A percentile compares a stretch with the other conserved stretches of the same genome.
Evolutionary conservation across 1,140 invertebrate genomes (phyloP).

Genomic region (Bacillus rossius): DNA sequence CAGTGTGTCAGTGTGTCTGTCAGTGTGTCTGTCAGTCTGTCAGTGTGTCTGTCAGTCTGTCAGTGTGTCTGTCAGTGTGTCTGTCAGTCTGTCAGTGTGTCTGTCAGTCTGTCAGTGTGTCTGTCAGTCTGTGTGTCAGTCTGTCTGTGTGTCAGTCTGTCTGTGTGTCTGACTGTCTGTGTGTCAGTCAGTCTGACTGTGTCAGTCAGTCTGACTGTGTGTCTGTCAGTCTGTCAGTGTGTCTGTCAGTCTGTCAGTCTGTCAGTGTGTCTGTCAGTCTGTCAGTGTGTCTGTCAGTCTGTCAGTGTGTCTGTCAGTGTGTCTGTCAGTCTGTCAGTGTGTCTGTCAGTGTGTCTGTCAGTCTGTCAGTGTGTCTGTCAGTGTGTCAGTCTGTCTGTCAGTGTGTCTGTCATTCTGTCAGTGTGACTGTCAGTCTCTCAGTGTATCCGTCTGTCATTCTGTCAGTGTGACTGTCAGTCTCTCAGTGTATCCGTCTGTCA

Average conservation of each 20-base stretch:
- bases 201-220: conserved; percentile 32
- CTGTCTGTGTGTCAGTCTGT: conserved; percentile 25
- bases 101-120: conserved; percentile 33
- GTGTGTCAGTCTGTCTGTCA: conserved; percentile 22
- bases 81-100: conserved; percentile 26
- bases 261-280: conserved; percentile 20
- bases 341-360: too few relatives aligned
- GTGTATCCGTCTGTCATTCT: conserved; percentile 27
- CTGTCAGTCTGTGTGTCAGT: conserved; percentile 26
- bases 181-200: conserved; percentile 30
- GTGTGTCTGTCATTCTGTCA: too few relatives aligned
- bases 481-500: too few relatives aligned
- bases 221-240: conserved; percentile 27
- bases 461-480: too few relatives aligned
- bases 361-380: conserved; percentile 27
- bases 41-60: conserved; percentile 20
- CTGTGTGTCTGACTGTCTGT: conserved; percentile 28
- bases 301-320: too few relatives aligned
- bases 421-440: conserved; percentile 21
- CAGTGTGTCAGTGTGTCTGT: conserved; percentile 25
- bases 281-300: conserved; percentile 19
- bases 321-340: too few relatives aligned
- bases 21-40: conserved; percentile 26
- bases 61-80: conserved; percentile 31
- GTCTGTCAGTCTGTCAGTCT: conserved; percentile 20